phyloP scores from a whole-genome alignment of 2,888 invertebrate genomes.

The Tetheella fluctuosa region DNA sequence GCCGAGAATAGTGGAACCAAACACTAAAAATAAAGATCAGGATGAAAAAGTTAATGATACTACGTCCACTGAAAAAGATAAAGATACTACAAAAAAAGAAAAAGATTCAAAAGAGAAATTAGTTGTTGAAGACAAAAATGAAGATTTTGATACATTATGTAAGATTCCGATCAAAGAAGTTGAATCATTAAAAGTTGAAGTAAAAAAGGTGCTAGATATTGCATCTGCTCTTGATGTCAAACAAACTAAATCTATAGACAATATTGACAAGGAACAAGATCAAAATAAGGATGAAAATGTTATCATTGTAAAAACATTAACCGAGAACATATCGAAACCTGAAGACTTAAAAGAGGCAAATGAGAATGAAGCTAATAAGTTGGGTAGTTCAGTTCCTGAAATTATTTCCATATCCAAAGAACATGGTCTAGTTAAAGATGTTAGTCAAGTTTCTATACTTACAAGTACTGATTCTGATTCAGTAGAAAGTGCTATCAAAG shows the following conservation, averaged over 20 bases:
- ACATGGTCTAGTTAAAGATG: not conserved
- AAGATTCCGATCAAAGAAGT: not conserved
- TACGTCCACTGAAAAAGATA: conserved; percentile 9
- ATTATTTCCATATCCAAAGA: not conserved
- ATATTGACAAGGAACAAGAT: conserved; percentile 27
- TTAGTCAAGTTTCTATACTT: not conserved
- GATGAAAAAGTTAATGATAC: conserved; percentile 14
- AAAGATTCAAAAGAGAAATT: conserved; percentile 4
- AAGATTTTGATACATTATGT: conserved; percentile 3
- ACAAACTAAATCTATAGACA: conserved; percentile 25
- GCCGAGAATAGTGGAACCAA: conserved; percentile 48
- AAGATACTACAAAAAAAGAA: conserved; percentile 13
- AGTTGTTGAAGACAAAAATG: conserved; percentile 6
- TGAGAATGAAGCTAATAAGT: conserved; percentile 23
- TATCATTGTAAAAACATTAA: not conserved
- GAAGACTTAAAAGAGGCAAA: conserved; percentile 19
- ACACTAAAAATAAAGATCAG: conserved; percentile 23
- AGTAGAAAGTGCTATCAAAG: not conserved
- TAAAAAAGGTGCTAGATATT: not conserved
- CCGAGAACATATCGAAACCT: conserved; percentile 17
- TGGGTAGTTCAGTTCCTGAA: not conserved
- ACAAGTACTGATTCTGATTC: not conserved
- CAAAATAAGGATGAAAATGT: conserved; percentile 24
- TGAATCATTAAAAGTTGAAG: not conserved
- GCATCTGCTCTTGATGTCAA: conserved; percentile 3